Percentiles rank a stretch among this genome's conserved stretches.
Conservation (phyloP, 2,113 vertebrate species). For the Ophthalmolycus amberensis region DNA sequence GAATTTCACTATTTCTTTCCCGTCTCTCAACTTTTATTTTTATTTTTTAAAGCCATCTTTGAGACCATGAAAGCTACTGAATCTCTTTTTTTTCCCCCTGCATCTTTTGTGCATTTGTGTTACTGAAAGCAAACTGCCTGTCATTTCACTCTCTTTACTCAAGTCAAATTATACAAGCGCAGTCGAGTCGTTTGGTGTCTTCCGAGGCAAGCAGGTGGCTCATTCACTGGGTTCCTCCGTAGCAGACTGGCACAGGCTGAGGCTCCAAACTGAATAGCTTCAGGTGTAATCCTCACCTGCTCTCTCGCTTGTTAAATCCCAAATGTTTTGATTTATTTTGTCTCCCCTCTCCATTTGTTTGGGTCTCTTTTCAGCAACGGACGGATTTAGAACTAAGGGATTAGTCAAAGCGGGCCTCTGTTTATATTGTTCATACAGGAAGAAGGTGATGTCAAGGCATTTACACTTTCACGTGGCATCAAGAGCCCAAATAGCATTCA, state of each 20-base stretch:
- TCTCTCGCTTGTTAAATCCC: conserved; percentile 39
- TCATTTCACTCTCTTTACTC: conserved; percentile 34
- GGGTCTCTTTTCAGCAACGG: conserved; percentile 52
- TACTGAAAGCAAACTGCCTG: conserved; percentile 22
- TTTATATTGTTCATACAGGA: conserved; percentile 49
- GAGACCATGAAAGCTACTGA: conserved; percentile 4
- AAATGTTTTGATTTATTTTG: conserved; percentile 64
- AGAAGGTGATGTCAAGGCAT: conserved; percentile 45
- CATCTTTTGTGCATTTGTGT: conserved; percentile 13
- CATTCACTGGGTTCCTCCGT: conserved; percentile 51
- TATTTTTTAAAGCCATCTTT: conserved; percentile 3
- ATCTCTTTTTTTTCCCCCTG: neutral
- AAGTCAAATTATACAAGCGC: neutral
- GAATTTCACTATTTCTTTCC: neutral
- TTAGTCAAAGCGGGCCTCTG: conserved; percentile 59
- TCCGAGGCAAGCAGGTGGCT: conserved; percentile 65
- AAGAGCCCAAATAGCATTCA: conserved; percentile 24
- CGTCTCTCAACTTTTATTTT: conserved; percentile 22
- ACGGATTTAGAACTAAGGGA: conserved; percentile 58
- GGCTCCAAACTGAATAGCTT: conserved; percentile 49
- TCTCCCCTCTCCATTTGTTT: conserved; percentile 59
- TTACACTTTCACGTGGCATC: conserved; percentile 29
- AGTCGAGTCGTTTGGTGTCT: conserved; percentile 6
- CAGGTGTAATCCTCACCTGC: conserved; percentile 74
- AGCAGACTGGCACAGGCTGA: conserved; percentile 40